phyloP scores from a whole-genome alignment of 2,888 invertebrate genomes.

The Tetramorium bicarinatum region DNA sequence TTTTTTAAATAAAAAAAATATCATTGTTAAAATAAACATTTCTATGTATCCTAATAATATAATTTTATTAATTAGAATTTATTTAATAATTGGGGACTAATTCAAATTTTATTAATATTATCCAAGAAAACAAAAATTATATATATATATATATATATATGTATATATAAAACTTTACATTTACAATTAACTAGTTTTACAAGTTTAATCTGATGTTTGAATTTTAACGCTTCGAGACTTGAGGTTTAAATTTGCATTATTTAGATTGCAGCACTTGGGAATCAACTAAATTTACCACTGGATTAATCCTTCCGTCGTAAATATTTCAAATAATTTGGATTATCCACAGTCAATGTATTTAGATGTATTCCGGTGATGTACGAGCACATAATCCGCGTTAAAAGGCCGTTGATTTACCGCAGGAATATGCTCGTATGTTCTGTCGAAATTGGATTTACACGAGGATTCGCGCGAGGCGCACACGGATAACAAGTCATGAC shows the following conservation, averaged over 20 bases:
- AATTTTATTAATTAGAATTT: slow-evolving; percentile 14
- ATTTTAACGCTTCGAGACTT: not conserved
- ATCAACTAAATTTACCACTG: not conserved
- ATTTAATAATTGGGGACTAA: not conserved
- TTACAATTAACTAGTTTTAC: not conserved
- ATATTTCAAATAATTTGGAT: slow-evolving; percentile 22
- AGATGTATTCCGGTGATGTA: slow-evolving; percentile 24
- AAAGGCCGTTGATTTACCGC: slow-evolving; percentile 47
- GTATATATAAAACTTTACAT: too few species aligned
- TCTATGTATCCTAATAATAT: not conserved
- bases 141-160: too few species aligned
- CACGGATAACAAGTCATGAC: slow-evolving; percentile 34
- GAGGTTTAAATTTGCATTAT: not conserved
- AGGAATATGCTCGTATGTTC: slow-evolving; percentile 14
- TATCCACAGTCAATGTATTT: slow-evolving; percentile 29
- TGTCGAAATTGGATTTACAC: slow-evolving; percentile 41
- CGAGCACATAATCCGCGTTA: slow-evolving; percentile 33
- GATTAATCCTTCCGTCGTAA: not conserved
- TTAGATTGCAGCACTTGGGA: not conserved
- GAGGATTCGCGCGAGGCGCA: not conserved
- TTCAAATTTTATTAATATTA: not conserved
- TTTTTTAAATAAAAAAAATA: not conserved
- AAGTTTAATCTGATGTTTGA: not conserved
- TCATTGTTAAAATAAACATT: not conserved
- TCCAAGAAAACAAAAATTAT: not conserved